Conservation (phyloP, 2,888 invertebrate species). For the Frankliniella intonsa region DNA sequence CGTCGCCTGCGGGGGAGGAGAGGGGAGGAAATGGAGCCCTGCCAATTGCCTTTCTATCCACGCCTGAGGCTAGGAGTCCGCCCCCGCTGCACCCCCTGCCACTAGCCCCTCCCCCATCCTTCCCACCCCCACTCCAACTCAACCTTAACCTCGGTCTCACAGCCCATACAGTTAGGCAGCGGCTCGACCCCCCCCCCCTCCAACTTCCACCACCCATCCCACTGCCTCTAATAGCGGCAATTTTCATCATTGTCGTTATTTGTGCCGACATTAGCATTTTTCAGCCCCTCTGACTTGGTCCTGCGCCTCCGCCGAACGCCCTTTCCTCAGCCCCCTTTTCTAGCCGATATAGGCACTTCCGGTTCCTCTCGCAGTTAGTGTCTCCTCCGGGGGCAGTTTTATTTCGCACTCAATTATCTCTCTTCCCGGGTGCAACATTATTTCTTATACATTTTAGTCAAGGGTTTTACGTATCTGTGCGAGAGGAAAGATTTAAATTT, state of each 20-base stretch:
- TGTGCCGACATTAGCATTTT: constrained; percentile 16
- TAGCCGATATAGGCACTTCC: too few species aligned
- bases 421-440: too few species aligned
- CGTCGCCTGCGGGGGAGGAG: too few species aligned
- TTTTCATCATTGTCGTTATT: constrained; percentile 19
- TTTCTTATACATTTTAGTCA: too few species aligned
- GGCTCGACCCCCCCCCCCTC: too few species aligned
- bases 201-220: neutral
- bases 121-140: neutral
- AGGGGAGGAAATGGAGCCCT: neutral
- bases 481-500: too few species aligned
- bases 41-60: constrained; percentile 18
- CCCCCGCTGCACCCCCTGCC: neutral
- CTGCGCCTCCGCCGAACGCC: neutral
- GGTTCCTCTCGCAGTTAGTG: too few species aligned
- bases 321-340: neutral
- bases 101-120: neutral
- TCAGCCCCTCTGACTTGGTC: neutral
- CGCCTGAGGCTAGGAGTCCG: neutral
- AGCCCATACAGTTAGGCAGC: neutral
- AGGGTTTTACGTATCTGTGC: too few species aligned
- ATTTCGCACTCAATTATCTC: too few species aligned
- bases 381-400: too few species aligned
- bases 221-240: constrained; percentile 8
- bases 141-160: constrained; percentile 4